These are phyloP conservation scores for Flexamia atlantica DNA, from an alignment of 2,888 invertebrate species.

Conservation along the genomic window DNA sequence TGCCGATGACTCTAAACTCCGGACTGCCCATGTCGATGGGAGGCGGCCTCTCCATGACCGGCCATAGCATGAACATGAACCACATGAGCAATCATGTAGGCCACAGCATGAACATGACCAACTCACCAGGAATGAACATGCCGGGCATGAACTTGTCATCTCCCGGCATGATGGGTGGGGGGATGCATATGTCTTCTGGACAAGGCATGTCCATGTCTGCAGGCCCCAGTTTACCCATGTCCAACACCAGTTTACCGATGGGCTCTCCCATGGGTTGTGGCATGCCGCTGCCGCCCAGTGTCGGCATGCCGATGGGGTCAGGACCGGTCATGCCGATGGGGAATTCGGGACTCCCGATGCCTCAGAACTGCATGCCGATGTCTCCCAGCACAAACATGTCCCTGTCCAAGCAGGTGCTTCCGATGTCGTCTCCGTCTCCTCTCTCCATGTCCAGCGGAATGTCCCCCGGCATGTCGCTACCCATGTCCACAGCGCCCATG, in stretches of 20 bases:
- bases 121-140: background rate
- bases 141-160: background rate
- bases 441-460: constrained; percentile 24
- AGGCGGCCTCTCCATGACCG: constrained; percentile 22
- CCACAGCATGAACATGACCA: constrained; percentile 14
- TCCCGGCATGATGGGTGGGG: constrained; percentile 21
- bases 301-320: constrained; percentile 39
- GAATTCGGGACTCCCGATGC: constrained; percentile 28
- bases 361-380: constrained; percentile 47
- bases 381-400: constrained; percentile 47
- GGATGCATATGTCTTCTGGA: constrained; percentile 25
- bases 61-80: constrained; percentile 21
- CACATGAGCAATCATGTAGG: constrained; percentile 21
- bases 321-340: constrained; percentile 35
- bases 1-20: constrained; percentile 39
- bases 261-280: constrained; percentile 34
- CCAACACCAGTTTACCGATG: constrained; percentile 3
- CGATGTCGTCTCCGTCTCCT: constrained; percentile 27
- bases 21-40: constrained; percentile 28
- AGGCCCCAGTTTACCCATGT: constrained; percentile 15
- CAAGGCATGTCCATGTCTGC: constrained; percentile 34
- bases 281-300: background rate
- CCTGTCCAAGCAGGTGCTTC: constrained; percentile 6
- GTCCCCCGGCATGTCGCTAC: constrained; percentile 8
- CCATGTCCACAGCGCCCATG: constrained; percentile 41